Base-by-base conservation (phyloP, 2,888 invertebrate species). In the Drosophila parthenogenetica region DNA sequence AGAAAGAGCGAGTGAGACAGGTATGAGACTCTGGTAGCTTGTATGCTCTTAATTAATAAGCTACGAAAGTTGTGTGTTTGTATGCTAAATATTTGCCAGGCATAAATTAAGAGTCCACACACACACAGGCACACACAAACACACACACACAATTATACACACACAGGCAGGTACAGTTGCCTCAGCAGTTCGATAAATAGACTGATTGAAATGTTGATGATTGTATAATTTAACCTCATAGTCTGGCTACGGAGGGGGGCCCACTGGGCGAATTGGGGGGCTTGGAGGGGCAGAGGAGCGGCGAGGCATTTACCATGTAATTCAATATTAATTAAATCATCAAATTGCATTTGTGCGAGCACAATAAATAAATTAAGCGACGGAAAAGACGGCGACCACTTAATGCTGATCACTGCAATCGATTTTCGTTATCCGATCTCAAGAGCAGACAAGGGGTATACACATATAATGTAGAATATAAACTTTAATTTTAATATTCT, bases 301-400 rank as follows among this genome's bases (percentile, higher is more conserved):
- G 35, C 35, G 29, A 60, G 46, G 50, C 48, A 65, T 69, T 69
- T 58, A 61, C 53, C 62, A 54, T 83, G 83, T 79, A 83, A 83
- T 83, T 87, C 64, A 87, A 87, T 83, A 84, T 87, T 81, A 83
- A 83, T 83, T 87, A 81, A 83, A 84, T 79, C 85, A 83, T 87
- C 84, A 79, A 84, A 79, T 84, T 84, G 77, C 77, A 86, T 66
- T 77, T 71, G 45, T 73, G 68, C 68, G 73, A 65, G 67, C 77
- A 83, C 75, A 81, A 86, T 86, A 87, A 68, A 84, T 81, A 81
- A 85, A 85, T 85, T 76, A 79, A 79, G 69, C 64, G 67, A 61
- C 67, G 58, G 40, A 54, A 71, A 62, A 59, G 60, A 68, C 50
- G 51, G 8, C 29, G 61, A 62, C 65, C 67, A 74, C 62, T 85